Conservation (phyloP, 2,113 vertebrate species). For the Cepphus grylle region DNA sequence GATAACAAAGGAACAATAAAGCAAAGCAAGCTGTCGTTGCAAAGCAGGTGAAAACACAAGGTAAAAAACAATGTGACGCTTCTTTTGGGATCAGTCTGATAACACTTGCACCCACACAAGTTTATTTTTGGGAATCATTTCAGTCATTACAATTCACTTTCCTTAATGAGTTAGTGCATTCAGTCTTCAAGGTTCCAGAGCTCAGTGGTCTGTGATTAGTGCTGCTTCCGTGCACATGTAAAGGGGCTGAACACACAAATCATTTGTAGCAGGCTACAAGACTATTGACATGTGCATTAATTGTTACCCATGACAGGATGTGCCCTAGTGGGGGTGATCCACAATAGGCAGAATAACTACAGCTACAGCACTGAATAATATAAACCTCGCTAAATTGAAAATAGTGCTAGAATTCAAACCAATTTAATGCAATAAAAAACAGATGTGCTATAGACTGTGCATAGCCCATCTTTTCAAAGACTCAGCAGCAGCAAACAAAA, state of each 20-base stretch:
- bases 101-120: not conserved
- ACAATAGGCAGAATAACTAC: not conserved
- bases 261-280: not conserved
- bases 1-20: not conserved
- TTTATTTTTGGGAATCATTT: not conserved
- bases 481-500: not conserved
- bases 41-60: not conserved
- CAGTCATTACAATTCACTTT: not conserved
- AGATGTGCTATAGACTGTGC: not conserved
- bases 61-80: not conserved
- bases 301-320: not conserved
- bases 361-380: not conserved
- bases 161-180: not conserved
- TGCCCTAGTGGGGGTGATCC: not conserved
- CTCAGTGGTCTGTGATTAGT: not conserved
- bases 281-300: not conserved
- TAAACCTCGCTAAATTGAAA: not conserved
- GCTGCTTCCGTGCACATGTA: not conserved
- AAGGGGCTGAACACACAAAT: not conserved
- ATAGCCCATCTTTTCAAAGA: not conserved
- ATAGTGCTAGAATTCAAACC: not conserved
- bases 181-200: not conserved
- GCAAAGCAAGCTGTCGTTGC: not conserved
- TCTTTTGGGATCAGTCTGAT: not conserved
- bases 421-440: not conserved